Percentiles rank a stretch among this genome's conserved stretches.
Evolutionary conservation across 2,888 invertebrate species (phyloP).

Genomic region (Junonia oenone): DNA sequence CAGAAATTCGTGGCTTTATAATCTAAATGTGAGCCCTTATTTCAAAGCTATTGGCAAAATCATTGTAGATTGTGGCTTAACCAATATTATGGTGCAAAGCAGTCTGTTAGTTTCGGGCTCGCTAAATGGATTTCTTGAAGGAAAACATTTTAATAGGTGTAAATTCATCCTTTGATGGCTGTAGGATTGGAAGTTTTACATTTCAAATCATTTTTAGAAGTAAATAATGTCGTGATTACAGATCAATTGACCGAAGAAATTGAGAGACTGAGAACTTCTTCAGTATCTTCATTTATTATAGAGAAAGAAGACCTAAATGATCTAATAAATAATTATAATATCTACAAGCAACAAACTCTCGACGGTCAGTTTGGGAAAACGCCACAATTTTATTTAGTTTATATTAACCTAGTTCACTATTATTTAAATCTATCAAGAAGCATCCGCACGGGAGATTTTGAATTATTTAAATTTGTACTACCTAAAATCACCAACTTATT

Average conservation of each 20-base stretch:
- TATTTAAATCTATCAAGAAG: constrained; percentile 18
- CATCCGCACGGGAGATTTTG: constrained; percentile 8
- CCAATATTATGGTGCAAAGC: constrained; percentile 33
- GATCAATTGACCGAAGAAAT: constrained; percentile 22
- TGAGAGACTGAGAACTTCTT: constrained; percentile 3
- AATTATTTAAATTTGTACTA: not conserved
- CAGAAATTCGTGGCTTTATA: no score
- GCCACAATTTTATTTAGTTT: constrained; percentile 25
- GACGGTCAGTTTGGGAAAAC: constrained; percentile 24
- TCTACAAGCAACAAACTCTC: constrained; percentile 6
- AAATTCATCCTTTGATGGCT: constrained; percentile 30
- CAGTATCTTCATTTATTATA: constrained; percentile 14
- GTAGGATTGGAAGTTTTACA: constrained; percentile 24
- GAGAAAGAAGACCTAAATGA: constrained; percentile 17
- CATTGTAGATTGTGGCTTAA: constrained; percentile 34
- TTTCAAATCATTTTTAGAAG: constrained; percentile 25
- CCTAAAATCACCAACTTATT: constrained; percentile 31
- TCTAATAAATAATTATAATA: constrained; percentile 16
- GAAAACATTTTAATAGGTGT: constrained; percentile 40
- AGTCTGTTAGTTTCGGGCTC: constrained; percentile 36
- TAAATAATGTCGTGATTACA: constrained; percentile 8
- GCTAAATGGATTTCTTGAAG: constrained; percentile 36
- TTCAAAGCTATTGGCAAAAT: constrained; percentile 39
- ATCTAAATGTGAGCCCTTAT: no score
- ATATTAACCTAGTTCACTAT: constrained; percentile 18